phyloP scores from a whole-genome alignment of 2,113 vertebrate species.

The Phalacrocorax carbo region DNA sequence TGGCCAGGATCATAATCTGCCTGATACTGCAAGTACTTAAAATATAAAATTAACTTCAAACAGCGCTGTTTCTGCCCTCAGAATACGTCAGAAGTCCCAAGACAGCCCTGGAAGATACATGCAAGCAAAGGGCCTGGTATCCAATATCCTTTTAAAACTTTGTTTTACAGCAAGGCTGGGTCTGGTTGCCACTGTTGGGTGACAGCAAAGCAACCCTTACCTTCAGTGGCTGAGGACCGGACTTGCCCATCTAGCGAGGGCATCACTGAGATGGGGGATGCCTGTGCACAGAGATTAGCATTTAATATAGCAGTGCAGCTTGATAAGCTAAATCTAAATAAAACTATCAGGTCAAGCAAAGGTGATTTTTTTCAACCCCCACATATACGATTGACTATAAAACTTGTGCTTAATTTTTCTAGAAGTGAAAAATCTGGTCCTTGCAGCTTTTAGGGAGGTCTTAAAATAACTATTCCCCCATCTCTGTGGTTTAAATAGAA shows the following conservation, averaged over 20 bases:
- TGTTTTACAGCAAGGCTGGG: background rate
- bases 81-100: background rate
- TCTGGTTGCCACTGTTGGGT: background rate
- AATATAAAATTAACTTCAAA: background rate
- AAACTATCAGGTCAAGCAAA: background rate
- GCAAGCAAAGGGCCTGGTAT: background rate
- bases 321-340: background rate
- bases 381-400: background rate
- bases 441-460: slow-evolving; percentile 23
- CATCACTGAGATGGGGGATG: background rate
- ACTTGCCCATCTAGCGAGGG: background rate
- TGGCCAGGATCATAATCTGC: background rate
- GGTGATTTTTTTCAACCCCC: background rate
- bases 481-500: slow-evolving; percentile 50
- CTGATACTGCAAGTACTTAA: background rate
- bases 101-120: background rate
- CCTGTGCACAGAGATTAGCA: background rate
- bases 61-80: background rate
- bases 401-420: background rate
- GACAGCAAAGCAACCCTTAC: background rate
- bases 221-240: background rate
- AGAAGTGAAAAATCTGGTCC: slow-evolving; percentile 27
- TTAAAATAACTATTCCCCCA: slow-evolving; percentile 56
- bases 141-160: background rate
- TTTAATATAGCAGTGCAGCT: background rate